These are phyloP conservation scores for Colletes gigas DNA, from an alignment of 1,140 invertebrate genomes.

Conservation along the genomic window DNA sequence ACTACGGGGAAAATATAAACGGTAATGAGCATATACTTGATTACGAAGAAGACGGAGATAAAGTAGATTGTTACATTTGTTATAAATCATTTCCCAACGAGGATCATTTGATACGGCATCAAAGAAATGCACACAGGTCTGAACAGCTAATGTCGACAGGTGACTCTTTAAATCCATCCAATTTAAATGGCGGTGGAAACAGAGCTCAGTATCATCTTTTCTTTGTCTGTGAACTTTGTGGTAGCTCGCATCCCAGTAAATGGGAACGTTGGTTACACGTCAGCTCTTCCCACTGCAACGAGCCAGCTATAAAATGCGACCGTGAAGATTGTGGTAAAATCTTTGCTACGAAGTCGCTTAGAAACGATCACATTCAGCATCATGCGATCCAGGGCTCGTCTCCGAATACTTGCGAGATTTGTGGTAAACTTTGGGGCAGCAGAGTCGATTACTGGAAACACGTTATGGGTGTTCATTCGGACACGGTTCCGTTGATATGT, in stretches of 20 bases:
- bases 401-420: slow-evolving; percentile 81
- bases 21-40: slow-evolving; percentile 70
- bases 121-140: slow-evolving; percentile 79
- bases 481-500: slow-evolving; percentile 82
- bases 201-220: slow-evolving; percentile 79
- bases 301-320: slow-evolving; percentile 78
- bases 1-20: slow-evolving; percentile 74
- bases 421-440: slow-evolving; percentile 82
- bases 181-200: slow-evolving; percentile 72
- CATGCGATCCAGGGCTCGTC: slow-evolving; percentile 80
- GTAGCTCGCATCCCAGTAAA: slow-evolving; percentile 80
- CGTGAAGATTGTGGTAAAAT: slow-evolving; percentile 80
- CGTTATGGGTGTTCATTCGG: slow-evolving; percentile 82
- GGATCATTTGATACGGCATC: slow-evolving; percentile 80
- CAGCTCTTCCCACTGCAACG: slow-evolving; percentile 76
- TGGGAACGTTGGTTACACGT: slow-evolving; percentile 83
- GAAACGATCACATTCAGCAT: slow-evolving; percentile 79
- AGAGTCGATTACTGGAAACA: slow-evolving; percentile 83
- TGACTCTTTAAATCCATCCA: slow-evolving; percentile 60
- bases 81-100: slow-evolving; percentile 81
- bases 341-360: slow-evolving; percentile 79
- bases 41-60: slow-evolving; percentile 76
- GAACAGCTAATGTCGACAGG: slow-evolving; percentile 61
- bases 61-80: slow-evolving; percentile 79
- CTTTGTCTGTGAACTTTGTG: slow-evolving; percentile 82